Conservation (phyloP, 2,113 vertebrate species). For the Pelecanus crispus region DNA sequence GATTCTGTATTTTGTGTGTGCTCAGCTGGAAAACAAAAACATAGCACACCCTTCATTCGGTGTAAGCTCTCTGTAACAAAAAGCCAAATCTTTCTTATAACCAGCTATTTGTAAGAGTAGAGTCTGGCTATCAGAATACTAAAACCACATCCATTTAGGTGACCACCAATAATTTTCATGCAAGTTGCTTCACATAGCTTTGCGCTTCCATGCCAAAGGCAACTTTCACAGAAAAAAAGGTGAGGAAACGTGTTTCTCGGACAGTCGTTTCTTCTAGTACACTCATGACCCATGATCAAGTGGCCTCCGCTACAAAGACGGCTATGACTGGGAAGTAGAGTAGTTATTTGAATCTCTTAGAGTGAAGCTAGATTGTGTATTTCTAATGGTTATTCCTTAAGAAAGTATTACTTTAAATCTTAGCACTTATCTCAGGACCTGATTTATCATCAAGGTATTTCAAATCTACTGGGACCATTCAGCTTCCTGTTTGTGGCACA, state of each 20-base stretch:
- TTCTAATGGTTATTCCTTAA: background rate
- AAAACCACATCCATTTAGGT: background rate
- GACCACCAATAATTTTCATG: background rate
- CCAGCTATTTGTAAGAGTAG: background rate
- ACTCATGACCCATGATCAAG: background rate
- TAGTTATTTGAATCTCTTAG: background rate
- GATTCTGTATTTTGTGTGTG: background rate
- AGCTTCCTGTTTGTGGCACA: background rate
- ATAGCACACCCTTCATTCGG: background rate
- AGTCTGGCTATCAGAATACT: background rate
- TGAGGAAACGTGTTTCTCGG: background rate
- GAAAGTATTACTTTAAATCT: background rate
- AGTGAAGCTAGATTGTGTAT: background rate
- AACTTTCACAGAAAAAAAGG: background rate
- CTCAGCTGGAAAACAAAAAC: background rate
- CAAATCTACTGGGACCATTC: background rate
- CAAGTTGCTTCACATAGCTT: background rate
- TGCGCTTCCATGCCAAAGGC: background rate
- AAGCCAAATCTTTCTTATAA: background rate
- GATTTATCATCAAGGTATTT: background rate
- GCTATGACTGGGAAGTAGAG: background rate
- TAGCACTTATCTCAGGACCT: background rate
- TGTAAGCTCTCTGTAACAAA: background rate
- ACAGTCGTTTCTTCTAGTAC: background rate
- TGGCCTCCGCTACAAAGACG: background rate